These are phyloP conservation scores for Craniophora ligustri DNA, from an alignment of 2,888 invertebrate genomes.

Conservation along the genomic window DNA sequence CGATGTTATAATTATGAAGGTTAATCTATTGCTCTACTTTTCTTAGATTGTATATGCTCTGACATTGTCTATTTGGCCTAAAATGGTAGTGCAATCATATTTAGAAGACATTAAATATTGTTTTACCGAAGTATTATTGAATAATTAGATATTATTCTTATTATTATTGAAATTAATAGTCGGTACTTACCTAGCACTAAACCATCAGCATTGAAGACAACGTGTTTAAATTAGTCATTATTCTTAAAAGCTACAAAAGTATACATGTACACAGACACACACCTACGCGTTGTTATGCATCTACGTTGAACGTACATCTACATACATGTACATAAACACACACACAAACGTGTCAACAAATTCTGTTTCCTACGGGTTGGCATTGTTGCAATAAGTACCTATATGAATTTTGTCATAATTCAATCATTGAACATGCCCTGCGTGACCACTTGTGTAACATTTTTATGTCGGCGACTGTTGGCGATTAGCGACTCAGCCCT, in stretches of 20 bases:
- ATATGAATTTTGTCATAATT: slow-evolving; percentile 28
- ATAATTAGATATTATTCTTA: not conserved
- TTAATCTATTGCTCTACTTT: slow-evolving; percentile 3
- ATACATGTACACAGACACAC: not conserved
- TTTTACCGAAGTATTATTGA: too few species aligned
- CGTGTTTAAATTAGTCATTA: too few species aligned
- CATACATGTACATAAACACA: slow-evolving; percentile 11
- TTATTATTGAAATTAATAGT: too few species aligned
- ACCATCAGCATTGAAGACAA: too few species aligned
- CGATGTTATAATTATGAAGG: slow-evolving; percentile 1
- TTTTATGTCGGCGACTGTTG: not conserved
- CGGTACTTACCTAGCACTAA: too few species aligned
- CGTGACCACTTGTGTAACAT: slow-evolving; percentile 8
- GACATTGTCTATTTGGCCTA: slow-evolving; percentile 7
- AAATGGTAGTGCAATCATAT: not conserved
- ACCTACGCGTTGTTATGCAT: slow-evolving; percentile 3
- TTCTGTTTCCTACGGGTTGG: slow-evolving; percentile 12
- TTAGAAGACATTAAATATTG: not conserved
- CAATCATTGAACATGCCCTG: slow-evolving; percentile 12
- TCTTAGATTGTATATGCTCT: slow-evolving; percentile 4
- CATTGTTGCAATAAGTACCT: slow-evolving; percentile 32
- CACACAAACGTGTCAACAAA: slow-evolving; percentile 22
- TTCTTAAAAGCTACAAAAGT: too few species aligned
- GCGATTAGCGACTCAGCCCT: not conserved
- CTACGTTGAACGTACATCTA: not conserved